Conservation (phyloP, 1,140 invertebrate species). For the Himalopsyche phryganea region DNA sequence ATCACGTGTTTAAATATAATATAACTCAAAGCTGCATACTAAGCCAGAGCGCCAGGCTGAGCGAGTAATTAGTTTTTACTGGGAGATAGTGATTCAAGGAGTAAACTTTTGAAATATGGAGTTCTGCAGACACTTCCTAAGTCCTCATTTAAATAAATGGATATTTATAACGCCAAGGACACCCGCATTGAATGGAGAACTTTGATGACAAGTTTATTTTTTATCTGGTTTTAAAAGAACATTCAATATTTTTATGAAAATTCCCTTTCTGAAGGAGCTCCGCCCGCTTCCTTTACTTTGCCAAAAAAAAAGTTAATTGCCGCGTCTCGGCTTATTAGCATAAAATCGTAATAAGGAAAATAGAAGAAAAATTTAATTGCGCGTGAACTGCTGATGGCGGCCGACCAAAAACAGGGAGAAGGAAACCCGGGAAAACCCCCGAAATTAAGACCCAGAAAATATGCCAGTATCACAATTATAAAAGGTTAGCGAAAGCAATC, state of each 20-base stretch:
- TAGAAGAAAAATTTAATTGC: slow-evolving; percentile 31
- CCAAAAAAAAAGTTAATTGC: slow-evolving; percentile 24
- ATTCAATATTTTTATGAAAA: slow-evolving; percentile 5
- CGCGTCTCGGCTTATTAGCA: slow-evolving; percentile 31
- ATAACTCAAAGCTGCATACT: too few relatives aligned
- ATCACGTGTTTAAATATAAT: too few relatives aligned
- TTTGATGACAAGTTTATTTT: too few relatives aligned
- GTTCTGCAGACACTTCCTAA: too few relatives aligned
- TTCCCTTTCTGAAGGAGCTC: slow-evolving; percentile 9
- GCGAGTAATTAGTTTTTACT: too few relatives aligned
- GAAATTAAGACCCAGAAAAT: slow-evolving; percentile 23
- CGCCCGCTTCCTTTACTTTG: neutral
- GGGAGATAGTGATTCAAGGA: too few relatives aligned
- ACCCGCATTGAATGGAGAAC: too few relatives aligned
- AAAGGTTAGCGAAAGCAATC: slow-evolving; percentile 25
- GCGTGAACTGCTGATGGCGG: slow-evolving; percentile 25
- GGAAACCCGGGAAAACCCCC: slow-evolving; percentile 7
- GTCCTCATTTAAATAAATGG: neutral
- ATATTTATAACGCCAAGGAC: neutral
- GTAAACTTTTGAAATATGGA: too few relatives aligned
- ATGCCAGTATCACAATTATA: slow-evolving; percentile 28
- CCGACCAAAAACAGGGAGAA: slow-evolving; percentile 18
- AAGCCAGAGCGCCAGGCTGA: too few relatives aligned
- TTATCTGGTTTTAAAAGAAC: slow-evolving; percentile 7
- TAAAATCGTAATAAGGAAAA: slow-evolving; percentile 32